phyloP scores from a whole-genome alignment of 2,797 vertebrate species.

The Phalloptychus januarius region DNA sequence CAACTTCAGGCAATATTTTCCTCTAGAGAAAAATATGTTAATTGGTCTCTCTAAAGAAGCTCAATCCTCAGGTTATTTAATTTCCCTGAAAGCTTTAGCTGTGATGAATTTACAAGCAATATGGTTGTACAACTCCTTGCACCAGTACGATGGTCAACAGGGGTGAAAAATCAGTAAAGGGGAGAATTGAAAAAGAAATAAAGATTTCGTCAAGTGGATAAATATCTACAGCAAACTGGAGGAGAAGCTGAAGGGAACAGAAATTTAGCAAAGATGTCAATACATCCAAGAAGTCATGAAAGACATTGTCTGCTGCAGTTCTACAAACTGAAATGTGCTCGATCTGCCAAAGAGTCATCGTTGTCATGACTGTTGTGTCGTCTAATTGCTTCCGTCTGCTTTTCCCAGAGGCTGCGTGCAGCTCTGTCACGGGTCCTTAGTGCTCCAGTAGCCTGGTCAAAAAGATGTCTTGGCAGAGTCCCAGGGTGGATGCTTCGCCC shows the following conservation, averaged over 20 bases:
- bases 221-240: conserved; percentile 1
- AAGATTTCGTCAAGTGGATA: conserved; percentile 9
- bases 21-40: conserved; percentile 83
- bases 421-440: conserved; percentile 78
- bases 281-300: conserved; percentile 17
- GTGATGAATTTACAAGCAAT: conserved; percentile 67
- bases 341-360: conserved; percentile 70
- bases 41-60: conserved; percentile 81
- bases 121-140: conserved; percentile 52
- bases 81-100: conserved; percentile 80
- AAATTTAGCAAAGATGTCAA: conserved; percentile 14
- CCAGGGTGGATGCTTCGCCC: conserved; percentile 74
- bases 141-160: conserved; percentile 45
- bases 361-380: conserved; percentile 80
- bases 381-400: conserved; percentile 78
- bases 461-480: conserved; percentile 82
- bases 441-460: conserved; percentile 75
- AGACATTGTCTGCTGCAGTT: conserved; percentile 9
- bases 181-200: conserved; percentile 48
- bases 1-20: conserved; percentile 77
- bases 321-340: conserved; percentile 29
- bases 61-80: conserved; percentile 82
- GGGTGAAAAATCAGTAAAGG: conserved; percentile 32
- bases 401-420: conserved; percentile 71
- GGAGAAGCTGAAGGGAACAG: neutral